A percentile compares a stretch with the other conserved stretches of the same genome.
These are phyloP conservation scores for Acrocera orbiculus DNA, from an alignment of 2,888 invertebrate species.

Conservation along the genomic window DNA sequence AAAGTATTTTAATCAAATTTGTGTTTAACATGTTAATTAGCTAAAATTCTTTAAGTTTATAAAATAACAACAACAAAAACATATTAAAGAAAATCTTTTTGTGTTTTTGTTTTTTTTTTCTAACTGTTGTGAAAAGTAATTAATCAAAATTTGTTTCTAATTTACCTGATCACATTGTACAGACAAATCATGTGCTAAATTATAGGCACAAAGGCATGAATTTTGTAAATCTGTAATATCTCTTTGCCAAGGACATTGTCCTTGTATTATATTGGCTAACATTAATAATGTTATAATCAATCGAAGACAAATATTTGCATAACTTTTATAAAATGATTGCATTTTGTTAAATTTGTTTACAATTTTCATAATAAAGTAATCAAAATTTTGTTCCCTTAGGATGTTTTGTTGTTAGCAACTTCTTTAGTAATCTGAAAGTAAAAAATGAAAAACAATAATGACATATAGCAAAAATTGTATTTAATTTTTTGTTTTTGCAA, in stretches of 20 bases:
- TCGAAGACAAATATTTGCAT: slow-evolving; percentile 6
- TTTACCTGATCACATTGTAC: slow-evolving; percentile 72
- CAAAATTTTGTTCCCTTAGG: too few species aligned
- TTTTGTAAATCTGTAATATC: slow-evolving; percentile 57
- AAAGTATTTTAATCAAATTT: too few species aligned
- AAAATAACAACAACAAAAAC: not conserved
- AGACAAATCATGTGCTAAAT: slow-evolving; percentile 65
- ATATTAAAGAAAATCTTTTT: not conserved
- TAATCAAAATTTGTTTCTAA: not conserved
- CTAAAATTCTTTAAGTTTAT: too few species aligned
- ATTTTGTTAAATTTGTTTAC: slow-evolving; percentile 2
- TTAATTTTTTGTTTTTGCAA: too few species aligned
- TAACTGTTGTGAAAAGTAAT: not conserved
- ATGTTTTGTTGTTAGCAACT: too few species aligned
- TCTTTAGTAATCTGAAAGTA: too few species aligned
- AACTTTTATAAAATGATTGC: slow-evolving; percentile 7
- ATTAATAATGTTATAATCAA: slow-evolving; percentile 11
- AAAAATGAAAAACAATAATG: too few species aligned
- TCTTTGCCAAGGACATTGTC: slow-evolving; percentile 74
- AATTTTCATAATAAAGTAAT: not conserved
- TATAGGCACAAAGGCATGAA: slow-evolving; percentile 76
- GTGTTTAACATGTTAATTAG: too few species aligned
- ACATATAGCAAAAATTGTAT: too few species aligned
- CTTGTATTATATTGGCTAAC: slow-evolving; percentile 23
- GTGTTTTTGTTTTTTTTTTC: too few species aligned